Evolutionary conservation across 2,113 vertebrate genomes (phyloP).

Genomic region (Cinclus cinclus): DNA sequence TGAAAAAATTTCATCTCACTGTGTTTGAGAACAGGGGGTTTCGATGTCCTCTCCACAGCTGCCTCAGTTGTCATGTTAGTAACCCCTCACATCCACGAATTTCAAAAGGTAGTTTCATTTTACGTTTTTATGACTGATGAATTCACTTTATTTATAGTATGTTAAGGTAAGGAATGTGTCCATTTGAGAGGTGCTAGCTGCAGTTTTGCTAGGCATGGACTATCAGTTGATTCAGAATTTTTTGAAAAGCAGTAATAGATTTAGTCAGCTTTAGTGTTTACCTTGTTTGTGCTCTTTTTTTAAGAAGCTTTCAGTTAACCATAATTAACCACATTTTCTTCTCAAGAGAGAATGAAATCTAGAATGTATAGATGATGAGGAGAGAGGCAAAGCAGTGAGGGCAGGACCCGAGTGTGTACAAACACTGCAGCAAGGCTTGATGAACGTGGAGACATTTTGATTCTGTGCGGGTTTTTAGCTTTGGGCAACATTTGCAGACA

Average conservation of each 20-base stretch:
- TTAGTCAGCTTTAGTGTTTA: background rate
- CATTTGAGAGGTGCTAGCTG: background rate
- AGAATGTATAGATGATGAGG: background rate
- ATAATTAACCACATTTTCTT: background rate
- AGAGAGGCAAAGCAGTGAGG: background rate
- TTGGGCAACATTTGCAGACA: background rate
- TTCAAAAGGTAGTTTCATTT: constrained; percentile 83
- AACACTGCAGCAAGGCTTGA: background rate
- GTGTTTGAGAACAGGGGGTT: constrained; percentile 93
- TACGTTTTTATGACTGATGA: background rate
- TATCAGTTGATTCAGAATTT: background rate
- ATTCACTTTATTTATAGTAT: background rate
- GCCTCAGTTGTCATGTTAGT: constrained; percentile 88
- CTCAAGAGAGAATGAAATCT: background rate
- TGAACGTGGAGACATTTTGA: background rate
- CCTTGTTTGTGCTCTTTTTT: background rate
- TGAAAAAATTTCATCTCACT: constrained; percentile 82
- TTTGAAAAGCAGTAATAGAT: background rate
- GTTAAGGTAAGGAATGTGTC: background rate
- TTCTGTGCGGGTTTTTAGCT: background rate
- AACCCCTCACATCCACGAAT: constrained; percentile 82
- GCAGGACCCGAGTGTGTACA: background rate
- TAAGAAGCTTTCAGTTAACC: background rate
- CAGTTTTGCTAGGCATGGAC: background rate
- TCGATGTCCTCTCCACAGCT: constrained; percentile 93